phyloP scores from a whole-genome alignment of 2,888 invertebrate genomes.

The Balanococcus diminutus region DNA sequence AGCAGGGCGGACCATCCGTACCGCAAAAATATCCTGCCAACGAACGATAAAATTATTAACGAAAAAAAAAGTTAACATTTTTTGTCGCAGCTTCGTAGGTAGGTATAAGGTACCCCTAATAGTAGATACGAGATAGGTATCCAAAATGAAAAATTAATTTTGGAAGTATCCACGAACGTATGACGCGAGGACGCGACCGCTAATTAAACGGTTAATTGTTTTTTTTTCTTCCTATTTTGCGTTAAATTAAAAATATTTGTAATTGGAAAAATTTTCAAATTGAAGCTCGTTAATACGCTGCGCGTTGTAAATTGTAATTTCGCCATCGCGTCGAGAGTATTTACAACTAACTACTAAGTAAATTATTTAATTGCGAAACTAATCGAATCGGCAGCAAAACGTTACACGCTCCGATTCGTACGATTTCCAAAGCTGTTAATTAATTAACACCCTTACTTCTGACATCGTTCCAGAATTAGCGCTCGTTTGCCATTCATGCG shows the following conservation, averaged over 20 bases:
- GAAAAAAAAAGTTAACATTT: background rate
- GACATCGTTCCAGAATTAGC: constrained; percentile 18
- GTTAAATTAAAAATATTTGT: constrained; percentile 19
- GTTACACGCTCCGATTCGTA: constrained; percentile 35
- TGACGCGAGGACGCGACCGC: constrained; percentile 8
- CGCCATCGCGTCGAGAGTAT: background rate
- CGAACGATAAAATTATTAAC: background rate
- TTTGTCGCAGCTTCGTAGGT: background rate
- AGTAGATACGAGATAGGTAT: background rate
- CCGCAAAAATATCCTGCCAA: background rate
- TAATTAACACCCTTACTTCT: constrained; percentile 24
- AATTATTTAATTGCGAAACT: constrained; percentile 40
- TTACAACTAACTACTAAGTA: constrained; percentile 32
- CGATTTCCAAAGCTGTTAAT: constrained; percentile 26
- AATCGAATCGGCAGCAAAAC: constrained; percentile 35
- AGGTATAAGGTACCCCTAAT: background rate
- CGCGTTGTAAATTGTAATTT: constrained; percentile 2
- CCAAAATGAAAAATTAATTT: background rate
- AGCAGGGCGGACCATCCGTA: background rate
- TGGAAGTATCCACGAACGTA: background rate
- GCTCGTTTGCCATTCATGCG: background rate
- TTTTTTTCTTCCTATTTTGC: background rate
- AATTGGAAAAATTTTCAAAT: constrained; percentile 10
- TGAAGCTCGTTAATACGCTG: background rate
- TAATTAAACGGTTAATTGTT: constrained; percentile 29